These are phyloP conservation scores for Dynastes maya DNA, from an alignment of 2,888 invertebrate genomes.

Conservation along the genomic window DNA sequence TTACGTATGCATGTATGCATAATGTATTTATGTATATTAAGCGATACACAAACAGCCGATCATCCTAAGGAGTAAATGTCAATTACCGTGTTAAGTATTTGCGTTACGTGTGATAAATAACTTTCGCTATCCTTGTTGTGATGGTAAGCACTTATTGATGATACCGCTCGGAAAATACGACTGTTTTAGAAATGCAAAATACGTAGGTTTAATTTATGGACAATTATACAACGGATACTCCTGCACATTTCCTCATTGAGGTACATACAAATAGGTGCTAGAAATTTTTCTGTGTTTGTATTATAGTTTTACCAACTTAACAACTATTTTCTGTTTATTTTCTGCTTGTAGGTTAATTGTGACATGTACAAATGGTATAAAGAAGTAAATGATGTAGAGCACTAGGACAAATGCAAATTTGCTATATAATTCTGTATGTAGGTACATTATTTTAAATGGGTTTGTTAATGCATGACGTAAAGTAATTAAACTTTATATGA, in stretches of 20 bases:
- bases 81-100: conserved; percentile 8
- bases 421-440: no score
- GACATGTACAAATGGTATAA: no score
- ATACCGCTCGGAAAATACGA: not conserved
- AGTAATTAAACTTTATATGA: no score
- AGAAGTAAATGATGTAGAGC: no score
- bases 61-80: conserved; percentile 26
- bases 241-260: not conserved
- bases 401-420: no score
- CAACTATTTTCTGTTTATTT: no score
- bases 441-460: no score
- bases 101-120: not conserved
- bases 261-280: no score
- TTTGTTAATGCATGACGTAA: no score
- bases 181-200: not conserved
- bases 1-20: not conserved
- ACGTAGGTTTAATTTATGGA: conserved; percentile 3
- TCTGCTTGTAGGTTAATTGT: no score
- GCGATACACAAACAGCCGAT: not conserved
- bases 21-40: not conserved
- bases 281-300: no score
- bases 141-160: not conserved
- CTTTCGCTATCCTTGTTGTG: conserved; percentile 18
- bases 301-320: no score
- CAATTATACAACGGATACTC: conserved; percentile 3